Conservation (phyloP, 2,113 vertebrate species). For the Xiphorhynchus elegans region DNA sequence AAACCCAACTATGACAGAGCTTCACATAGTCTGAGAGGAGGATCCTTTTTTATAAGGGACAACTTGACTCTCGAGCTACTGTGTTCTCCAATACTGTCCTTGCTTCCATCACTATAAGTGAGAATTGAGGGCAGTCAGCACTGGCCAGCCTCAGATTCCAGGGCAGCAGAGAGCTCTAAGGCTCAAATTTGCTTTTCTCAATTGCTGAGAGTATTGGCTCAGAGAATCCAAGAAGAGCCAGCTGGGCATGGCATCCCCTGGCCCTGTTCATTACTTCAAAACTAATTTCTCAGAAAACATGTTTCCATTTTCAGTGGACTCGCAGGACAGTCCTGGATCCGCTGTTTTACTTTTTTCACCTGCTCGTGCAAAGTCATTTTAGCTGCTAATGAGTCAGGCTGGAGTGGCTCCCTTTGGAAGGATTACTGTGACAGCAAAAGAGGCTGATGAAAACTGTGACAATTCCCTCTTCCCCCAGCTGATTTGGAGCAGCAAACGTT, state of each 20-base stretch:
- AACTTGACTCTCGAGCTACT: rapidly evolving
- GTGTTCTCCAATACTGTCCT: background rate
- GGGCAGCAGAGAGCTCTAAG: background rate
- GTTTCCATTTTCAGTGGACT: background rate
- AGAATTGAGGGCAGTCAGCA: background rate
- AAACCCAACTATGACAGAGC: background rate
- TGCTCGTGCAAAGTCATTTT: background rate
- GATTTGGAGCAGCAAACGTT: background rate
- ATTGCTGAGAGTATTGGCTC: background rate
- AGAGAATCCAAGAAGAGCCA: background rate
- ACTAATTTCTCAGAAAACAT: background rate
- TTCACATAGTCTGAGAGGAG: background rate
- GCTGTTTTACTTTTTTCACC: background rate
- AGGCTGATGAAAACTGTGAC: slow-evolving; percentile 29
- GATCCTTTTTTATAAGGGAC: background rate
- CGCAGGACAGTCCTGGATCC: background rate
- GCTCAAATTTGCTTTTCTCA: background rate
- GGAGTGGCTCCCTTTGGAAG: slow-evolving; percentile 47
- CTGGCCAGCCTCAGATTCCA: background rate
- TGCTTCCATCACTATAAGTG: background rate
- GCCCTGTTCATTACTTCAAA: background rate
- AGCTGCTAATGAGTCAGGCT: background rate
- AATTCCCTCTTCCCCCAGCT: slow-evolving; percentile 15
- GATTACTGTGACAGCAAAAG: slow-evolving; percentile 32
- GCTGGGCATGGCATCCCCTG: background rate